These are phyloP conservation scores for Alviniconcha strummeri DNA, from an alignment of 2,888 invertebrate genomes.

Conservation along the genomic window DNA sequence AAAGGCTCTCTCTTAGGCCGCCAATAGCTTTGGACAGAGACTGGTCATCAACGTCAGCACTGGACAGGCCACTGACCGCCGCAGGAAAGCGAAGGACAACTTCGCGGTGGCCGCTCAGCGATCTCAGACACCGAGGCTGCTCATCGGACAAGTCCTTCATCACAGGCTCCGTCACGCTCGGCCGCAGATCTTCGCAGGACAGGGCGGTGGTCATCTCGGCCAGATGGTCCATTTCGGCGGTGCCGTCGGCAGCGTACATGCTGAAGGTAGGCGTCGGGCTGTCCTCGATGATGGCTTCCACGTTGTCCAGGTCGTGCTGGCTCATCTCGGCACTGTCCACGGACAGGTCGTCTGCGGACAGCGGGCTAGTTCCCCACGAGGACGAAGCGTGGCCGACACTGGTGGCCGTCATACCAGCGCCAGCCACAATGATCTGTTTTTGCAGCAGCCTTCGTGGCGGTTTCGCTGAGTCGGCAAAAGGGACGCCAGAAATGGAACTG, in stretches of 20 bases:
- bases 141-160: not conserved
- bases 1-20: not conserved
- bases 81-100: not conserved
- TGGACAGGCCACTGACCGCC: not conserved
- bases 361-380: no score
- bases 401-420: no score
- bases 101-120: not conserved
- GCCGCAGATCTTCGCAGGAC: conserved; percentile 4
- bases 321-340: not conserved
- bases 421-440: no score
- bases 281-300: conserved; percentile 14
- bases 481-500: no score
- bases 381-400: no score
- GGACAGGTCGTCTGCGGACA: no score
- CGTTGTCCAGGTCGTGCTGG: not conserved
- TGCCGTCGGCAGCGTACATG: not conserved
- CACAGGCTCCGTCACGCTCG: conserved; percentile 11
- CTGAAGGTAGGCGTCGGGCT: not conserved
- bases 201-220: not conserved
- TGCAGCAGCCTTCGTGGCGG: no score
- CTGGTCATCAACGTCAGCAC: not conserved
- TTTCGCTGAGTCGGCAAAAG: no score
- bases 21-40: conserved; percentile 13
- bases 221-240: not conserved
- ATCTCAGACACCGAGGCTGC: not conserved